Evolutionary conservation across 2,888 invertebrate genomes (phyloP), one percentile per base, ranked within the genome.

Genomic region (Pseudoips prasinana): DNA sequence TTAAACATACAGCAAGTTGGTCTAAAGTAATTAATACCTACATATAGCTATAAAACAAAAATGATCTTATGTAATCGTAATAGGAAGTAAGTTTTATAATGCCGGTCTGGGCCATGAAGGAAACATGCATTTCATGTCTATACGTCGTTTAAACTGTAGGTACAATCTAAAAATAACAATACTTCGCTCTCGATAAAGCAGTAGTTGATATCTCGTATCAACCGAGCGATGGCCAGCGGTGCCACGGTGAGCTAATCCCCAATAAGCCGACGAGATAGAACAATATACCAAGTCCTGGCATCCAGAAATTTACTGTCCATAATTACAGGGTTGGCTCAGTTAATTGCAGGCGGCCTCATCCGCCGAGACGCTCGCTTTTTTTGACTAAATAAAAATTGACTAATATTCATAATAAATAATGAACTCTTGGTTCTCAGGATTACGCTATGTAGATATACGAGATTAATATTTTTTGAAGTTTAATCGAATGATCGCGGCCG

Each of bases 261-360:
- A 71, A 68, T 63, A 64, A 70, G 66, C 64, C 52, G 60, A 78
- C 52, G 59, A 78, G 85, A 87, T 83, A 87, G 83, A 86, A 83
- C 83, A 84, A 84, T 85, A 83, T 76, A 76, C 58, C 57, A 65
- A 61, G 72, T 71, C 68, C 78, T 82, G 91, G 90, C 91, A 91
- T 92, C 92, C 90, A 91, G 91, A 92, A 92, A 94, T 94, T 94
- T 94, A 94, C 93, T 92, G 93, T 90, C 93, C 93, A 92, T 94
- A 94, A 94, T 94, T 93, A 93, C 92, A 93, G 93, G 93, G 93
- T 93, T 91, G 91, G 85, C 90, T 90, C 91, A 92, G 92, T 93
- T 94, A 94, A 94, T 94, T 94, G 93, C 92, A 92, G 92, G 80
- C 90, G 81, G 86, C 64, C 66, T 64, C 74, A 74, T 58, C 76